Conservation (phyloP, 2,888 invertebrate genomes). For the Caenorhabditis becei region DNA sequence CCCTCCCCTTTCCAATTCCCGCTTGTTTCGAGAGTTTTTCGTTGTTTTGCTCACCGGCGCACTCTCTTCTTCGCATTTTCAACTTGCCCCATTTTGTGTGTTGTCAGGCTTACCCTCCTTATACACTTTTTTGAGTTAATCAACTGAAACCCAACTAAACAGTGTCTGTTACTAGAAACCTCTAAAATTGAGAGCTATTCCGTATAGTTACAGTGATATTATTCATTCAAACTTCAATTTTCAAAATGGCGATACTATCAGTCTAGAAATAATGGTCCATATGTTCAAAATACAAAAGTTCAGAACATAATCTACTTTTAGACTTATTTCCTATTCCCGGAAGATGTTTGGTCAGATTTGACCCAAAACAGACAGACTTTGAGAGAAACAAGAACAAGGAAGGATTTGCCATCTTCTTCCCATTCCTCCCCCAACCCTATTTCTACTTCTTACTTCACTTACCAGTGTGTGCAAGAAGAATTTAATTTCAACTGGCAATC, state of each 20-base stretch:
- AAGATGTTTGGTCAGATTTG: slow-evolving; percentile 7
- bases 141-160: not conserved
- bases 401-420: not conserved
- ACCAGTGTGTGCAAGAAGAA: slow-evolving; percentile 33
- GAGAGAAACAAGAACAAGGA: not conserved
- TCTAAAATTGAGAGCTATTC: no score
- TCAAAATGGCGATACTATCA: no score
- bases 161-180: no score
- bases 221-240: no score
- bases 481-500: slow-evolving; percentile 41
- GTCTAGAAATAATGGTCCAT: no score
- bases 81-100: slow-evolving; percentile 28
- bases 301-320: no score
- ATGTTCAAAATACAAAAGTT: no score
- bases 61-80: slow-evolving; percentile 23
- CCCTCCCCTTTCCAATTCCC: slow-evolving; percentile 4
- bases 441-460: slow-evolving; percentile 21
- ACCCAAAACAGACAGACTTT: not conserved
- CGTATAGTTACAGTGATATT: no score
- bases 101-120: slow-evolving; percentile 24
- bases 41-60: slow-evolving; percentile 34
- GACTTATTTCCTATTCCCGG: no score
- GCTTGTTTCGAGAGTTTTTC: slow-evolving; percentile 31
- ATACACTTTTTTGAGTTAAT: slow-evolving; percentile 18
- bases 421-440: slow-evolving; percentile 13